A percentile compares a stretch with the other conserved stretches of the same genome.
These are phyloP conservation scores for Tringa solitaria DNA, from an alignment of 2,113 vertebrate genomes.

Conservation along the genomic window DNA sequence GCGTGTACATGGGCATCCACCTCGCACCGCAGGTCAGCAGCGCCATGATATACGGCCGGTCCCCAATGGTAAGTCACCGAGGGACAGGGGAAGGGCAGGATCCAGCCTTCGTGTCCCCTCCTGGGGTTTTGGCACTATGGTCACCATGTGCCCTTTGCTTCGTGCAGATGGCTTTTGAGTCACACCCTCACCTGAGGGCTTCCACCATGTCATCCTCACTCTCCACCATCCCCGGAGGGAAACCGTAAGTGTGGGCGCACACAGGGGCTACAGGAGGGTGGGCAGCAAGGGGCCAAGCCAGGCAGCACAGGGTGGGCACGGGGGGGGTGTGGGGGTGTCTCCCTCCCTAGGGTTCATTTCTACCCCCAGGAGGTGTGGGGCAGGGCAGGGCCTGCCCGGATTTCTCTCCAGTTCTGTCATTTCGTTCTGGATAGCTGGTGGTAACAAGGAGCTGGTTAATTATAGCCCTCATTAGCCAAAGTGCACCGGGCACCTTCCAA, in stretches of 20 bases:
- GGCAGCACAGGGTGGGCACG: rapidly evolving
- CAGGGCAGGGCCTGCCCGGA: not conserved
- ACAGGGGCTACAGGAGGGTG: not conserved
- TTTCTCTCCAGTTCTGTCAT: not conserved
- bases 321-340: no score
- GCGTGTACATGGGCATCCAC: constrained; percentile 84
- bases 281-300: rapidly evolving
- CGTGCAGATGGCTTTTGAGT: constrained; percentile 81
- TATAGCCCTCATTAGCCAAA: not conserved
- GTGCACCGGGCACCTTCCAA: not conserved
- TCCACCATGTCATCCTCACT: constrained; percentile 80
- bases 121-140: not conserved
- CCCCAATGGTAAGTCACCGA: constrained; percentile 78
- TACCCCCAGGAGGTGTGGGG: not conserved
- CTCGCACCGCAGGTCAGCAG: constrained; percentile 86
- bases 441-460: not conserved
- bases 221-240: constrained; percentile 80
- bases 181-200: constrained; percentile 84
- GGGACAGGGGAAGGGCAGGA: not conserved
- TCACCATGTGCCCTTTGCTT: not conserved
- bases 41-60: constrained; percentile 80
- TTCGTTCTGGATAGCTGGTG: not conserved
- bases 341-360: not conserved
- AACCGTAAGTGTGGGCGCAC: constrained; percentile 80
- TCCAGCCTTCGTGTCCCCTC: not conserved